Evolutionary conservation across 2,113 vertebrate species (phyloP).

Genomic region (Probosciger aterrimus): DNA sequence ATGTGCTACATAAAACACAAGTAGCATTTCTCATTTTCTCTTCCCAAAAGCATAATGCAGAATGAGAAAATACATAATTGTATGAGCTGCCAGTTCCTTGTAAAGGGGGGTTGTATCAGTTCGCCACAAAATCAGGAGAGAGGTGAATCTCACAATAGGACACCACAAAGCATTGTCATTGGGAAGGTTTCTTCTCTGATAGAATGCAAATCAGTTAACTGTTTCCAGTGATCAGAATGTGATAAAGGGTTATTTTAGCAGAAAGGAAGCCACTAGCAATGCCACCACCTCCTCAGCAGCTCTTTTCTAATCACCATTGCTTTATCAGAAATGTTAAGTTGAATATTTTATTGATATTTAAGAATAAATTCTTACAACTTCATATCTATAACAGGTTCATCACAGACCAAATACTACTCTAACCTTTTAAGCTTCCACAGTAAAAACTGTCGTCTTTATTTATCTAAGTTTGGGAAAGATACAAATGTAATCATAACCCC

Average conservation of each 20-base stretch:
- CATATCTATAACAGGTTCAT: conserved; percentile 79
- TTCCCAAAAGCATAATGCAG: neutral
- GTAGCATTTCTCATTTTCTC: fast-evolving
- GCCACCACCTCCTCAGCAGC: neutral
- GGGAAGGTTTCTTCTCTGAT: neutral
- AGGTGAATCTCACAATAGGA: neutral
- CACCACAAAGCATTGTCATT: neutral
- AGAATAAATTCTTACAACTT: conserved; percentile 74
- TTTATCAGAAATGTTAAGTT: conserved; percentile 68
- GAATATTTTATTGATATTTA: conserved; percentile 74
- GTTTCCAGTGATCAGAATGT: neutral
- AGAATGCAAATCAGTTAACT: neutral
- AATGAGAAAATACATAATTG: neutral
- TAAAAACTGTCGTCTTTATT: conserved; percentile 83
- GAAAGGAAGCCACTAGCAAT: neutral
- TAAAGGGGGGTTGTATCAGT: neutral
- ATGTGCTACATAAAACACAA: neutral
- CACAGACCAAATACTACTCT: conserved; percentile 74
- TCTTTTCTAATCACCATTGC: conserved; percentile 42
- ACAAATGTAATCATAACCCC: conserved; percentile 82
- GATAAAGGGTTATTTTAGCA: neutral
- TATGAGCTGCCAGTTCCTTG: neutral
- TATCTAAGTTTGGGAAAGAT: conserved; percentile 79
- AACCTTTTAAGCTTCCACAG: conserved; percentile 81
- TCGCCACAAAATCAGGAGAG: neutral